These are phyloP conservation scores for Neuroterus valhalla DNA, from an alignment of 1,140 invertebrate species.

Conservation along the genomic window DNA sequence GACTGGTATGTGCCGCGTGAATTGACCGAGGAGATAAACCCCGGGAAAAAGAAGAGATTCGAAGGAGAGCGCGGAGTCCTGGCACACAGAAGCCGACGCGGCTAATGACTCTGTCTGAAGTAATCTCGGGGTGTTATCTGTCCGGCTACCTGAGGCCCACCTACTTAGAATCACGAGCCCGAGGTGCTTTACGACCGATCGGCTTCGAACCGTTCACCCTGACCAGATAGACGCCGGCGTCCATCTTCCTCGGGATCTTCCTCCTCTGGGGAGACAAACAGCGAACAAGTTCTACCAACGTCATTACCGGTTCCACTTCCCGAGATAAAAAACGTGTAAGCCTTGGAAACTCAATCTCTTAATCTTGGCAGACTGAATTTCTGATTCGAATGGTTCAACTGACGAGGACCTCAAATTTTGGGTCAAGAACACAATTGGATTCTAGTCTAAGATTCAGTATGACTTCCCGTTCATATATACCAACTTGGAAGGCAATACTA, in stretches of 20 bases:
- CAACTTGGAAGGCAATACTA: no score
- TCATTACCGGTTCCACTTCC: no score
- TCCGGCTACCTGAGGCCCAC: slow-evolving; percentile 75
- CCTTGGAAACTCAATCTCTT: no score
- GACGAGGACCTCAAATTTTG: no score
- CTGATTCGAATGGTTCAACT: no score
- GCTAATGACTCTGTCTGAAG: slow-evolving; percentile 75
- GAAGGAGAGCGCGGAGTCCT: slow-evolving; percentile 49
- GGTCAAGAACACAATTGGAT: no score
- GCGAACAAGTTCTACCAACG: neutral
- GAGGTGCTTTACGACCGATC: slow-evolving; percentile 58
- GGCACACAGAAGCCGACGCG: slow-evolving; percentile 74
- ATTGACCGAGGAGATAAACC: slow-evolving; percentile 65
- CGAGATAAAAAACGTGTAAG: no score
- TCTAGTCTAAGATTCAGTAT: no score
- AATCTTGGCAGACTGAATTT: no score
- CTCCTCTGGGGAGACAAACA: neutral
- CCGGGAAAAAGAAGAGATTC: slow-evolving; percentile 53
- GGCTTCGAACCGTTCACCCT: slow-evolving; percentile 46
- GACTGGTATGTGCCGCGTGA: slow-evolving; percentile 61
- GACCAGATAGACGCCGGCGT: slow-evolving; percentile 51
- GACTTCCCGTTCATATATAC: no score
- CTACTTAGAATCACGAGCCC: slow-evolving; percentile 74
- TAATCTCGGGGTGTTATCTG: slow-evolving; percentile 75
- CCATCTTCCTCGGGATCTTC: slow-evolving; percentile 47